phyloP scores from a whole-genome alignment of 2,888 invertebrate species.

The Bombylius major region DNA sequence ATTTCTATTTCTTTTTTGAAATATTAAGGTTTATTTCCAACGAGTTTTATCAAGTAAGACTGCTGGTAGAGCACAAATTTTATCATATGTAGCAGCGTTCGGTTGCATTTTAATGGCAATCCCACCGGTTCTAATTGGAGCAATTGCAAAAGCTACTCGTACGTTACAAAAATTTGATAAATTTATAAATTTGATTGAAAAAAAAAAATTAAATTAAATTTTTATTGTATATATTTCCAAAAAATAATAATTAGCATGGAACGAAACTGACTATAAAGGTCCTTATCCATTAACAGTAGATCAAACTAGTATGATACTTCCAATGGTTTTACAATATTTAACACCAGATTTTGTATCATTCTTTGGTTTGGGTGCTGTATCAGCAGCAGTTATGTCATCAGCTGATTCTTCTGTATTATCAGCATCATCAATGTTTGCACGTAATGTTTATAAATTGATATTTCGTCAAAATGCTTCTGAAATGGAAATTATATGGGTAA shows the following conservation, averaged over 20 bases:
- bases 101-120: slow-evolving; percentile 96
- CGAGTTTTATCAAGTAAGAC: slow-evolving; percentile 93
- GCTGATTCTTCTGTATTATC: slow-evolving; percentile 97
- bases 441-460: slow-evolving; percentile 95
- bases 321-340: slow-evolving; percentile 91
- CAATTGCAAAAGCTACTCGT: slow-evolving; percentile 93
- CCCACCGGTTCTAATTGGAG: slow-evolving; percentile 93
- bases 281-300: slow-evolving; percentile 58
- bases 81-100: slow-evolving; percentile 91
- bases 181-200: not conserved
- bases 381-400: slow-evolving; percentile 98
- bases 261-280: slow-evolving; percentile 76
- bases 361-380: slow-evolving; percentile 95
- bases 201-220: not conserved
- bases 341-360: slow-evolving; percentile 94
- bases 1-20: no score
- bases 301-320: slow-evolving; percentile 89
- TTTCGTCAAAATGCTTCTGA: slow-evolving; percentile 94
- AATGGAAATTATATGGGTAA: slow-evolving; percentile 94
- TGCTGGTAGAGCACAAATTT: slow-evolving; percentile 79
- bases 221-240: not conserved
- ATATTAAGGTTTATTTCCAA: slow-evolving; percentile 86
- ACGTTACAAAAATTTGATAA: slow-evolving; percentile 24
- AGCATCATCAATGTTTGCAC: slow-evolving; percentile 97
- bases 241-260: slow-evolving; percentile 67